These are phyloP conservation scores for Rachycentron canadum DNA, from an alignment of 2,797 vertebrate genomes.

Conservation along the genomic window DNA sequence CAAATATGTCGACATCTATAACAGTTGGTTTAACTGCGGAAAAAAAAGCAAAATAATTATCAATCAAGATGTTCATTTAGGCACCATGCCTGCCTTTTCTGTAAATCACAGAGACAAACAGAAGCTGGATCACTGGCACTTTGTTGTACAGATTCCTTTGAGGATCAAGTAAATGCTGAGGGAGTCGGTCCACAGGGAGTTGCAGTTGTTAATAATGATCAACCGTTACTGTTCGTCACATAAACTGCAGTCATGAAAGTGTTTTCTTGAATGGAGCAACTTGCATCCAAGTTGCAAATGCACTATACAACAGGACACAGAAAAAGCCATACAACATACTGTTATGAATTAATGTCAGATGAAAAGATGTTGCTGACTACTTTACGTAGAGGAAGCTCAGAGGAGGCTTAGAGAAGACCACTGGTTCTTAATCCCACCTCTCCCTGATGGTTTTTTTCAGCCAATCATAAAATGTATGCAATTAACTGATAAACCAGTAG, in stretches of 20 bases:
- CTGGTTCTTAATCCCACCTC: conserved; percentile 14
- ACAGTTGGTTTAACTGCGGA: conserved; percentile 93
- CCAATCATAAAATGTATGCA: conserved; percentile 26
- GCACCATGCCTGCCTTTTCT: conserved; percentile 7
- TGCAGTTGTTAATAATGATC: conserved; percentile 27
- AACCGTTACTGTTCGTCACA: conserved; percentile 37
- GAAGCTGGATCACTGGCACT: conserved; percentile 32
- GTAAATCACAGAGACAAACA: conserved; percentile 28
- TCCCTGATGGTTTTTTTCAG: conserved; percentile 17
- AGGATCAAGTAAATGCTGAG: conserved; percentile 13
- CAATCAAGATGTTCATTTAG: conserved; percentile 9
- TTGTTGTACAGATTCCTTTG: conserved; percentile 34
- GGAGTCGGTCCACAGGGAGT: conserved; percentile 7
- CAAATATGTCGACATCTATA: conserved; percentile 95
- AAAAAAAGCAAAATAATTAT: conserved; percentile 56
- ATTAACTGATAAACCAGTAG: conserved; percentile 44
- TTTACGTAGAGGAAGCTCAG: conserved; percentile 2
- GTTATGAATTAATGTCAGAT: neutral
- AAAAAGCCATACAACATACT: neutral
- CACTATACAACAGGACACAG: neutral
- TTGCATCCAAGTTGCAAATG: neutral
- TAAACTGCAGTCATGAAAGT: conserved; percentile 27
- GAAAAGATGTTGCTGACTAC: neutral
- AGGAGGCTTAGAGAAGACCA: neutral
- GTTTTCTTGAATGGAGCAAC: conserved; percentile 29